A percentile compares a stretch with the other conserved stretches of the same genome.
phyloP scores from a whole-genome alignment of 2,888 invertebrate genomes.

The Liodrosophila aerea region DNA sequence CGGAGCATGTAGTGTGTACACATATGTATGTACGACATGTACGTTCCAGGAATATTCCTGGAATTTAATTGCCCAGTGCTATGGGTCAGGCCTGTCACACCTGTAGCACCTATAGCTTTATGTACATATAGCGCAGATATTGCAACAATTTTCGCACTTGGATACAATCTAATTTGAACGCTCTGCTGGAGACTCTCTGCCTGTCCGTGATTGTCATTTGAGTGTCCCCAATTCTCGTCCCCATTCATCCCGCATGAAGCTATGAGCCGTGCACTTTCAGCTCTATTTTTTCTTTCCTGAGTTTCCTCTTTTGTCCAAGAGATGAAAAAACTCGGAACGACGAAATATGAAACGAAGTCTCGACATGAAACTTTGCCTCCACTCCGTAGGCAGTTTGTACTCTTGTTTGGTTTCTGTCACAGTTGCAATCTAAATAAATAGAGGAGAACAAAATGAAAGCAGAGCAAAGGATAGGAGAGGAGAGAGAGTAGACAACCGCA shows the following conservation, averaged over 20 bases:
- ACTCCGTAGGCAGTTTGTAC: conserved; percentile 18
- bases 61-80: conserved; percentile 1
- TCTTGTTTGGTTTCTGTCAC: conserved; percentile 24
- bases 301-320: too few species aligned
- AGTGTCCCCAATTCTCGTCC: background rate
- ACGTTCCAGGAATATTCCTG: conserved; percentile 1
- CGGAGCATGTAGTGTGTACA: too few species aligned
- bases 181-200: background rate
- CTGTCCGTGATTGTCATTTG: background rate
- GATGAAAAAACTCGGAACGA: too few species aligned
- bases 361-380: conserved; percentile 1
- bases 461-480: background rate
- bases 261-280: background rate
- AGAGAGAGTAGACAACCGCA: conserved; percentile 2
- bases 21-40: too few species aligned
- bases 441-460: conserved; percentile 2
- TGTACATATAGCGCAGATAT: background rate
- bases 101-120: background rate
- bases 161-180: conserved; percentile 4
- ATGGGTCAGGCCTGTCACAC: background rate
- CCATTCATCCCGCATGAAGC: conserved; percentile 1
- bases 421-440: conserved; percentile 36
- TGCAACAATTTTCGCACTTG: conserved; percentile 7
- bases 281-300: background rate
- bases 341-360: too few species aligned